A percentile compares a stretch with the other conserved stretches of the same genome.
Conservation (phyloP, 2,797 vertebrate species). For the Spinus olivaceus region DNA sequence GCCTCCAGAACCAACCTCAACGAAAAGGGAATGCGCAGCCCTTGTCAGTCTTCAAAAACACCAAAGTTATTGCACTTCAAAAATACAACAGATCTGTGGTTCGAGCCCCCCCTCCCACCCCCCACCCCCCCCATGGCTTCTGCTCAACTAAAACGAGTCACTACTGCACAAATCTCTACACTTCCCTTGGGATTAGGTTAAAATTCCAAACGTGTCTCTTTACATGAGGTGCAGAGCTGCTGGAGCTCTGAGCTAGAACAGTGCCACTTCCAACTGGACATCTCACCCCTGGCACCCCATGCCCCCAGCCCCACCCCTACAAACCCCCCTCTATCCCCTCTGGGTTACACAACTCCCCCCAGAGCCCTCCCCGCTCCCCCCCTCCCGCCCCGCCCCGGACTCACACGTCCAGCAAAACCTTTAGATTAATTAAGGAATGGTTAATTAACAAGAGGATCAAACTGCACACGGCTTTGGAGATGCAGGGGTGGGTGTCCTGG, state of each 20-base stretch:
- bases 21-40: constrained; percentile 49
- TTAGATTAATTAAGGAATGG: constrained; percentile 61
- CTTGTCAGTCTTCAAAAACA: constrained; percentile 66
- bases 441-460: constrained; percentile 32
- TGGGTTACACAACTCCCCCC: neutral
- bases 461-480: constrained; percentile 51
- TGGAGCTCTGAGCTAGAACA: neutral
- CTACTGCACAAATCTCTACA: constrained; percentile 37
- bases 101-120: constrained; percentile 1
- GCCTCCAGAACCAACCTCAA: constrained; percentile 41
- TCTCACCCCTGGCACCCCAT: neutral
- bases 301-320: neutral
- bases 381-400: neutral
- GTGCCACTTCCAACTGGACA: neutral
- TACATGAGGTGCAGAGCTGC: constrained; percentile 48
- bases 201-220: constrained; percentile 7
- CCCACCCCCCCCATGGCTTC: constrained; percentile 66
- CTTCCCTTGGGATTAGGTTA: neutral
- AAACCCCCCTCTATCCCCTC: neutral
- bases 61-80: constrained; percentile 80
- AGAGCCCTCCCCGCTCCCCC: neutral
- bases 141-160: constrained; percentile 57
- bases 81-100: constrained; percentile 72
- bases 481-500: constrained; percentile 4
- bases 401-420: constrained; percentile 22